Evolutionary conservation across 2,888 invertebrate genomes (phyloP).

Genomic region (Drosophila lutescens): DNA sequence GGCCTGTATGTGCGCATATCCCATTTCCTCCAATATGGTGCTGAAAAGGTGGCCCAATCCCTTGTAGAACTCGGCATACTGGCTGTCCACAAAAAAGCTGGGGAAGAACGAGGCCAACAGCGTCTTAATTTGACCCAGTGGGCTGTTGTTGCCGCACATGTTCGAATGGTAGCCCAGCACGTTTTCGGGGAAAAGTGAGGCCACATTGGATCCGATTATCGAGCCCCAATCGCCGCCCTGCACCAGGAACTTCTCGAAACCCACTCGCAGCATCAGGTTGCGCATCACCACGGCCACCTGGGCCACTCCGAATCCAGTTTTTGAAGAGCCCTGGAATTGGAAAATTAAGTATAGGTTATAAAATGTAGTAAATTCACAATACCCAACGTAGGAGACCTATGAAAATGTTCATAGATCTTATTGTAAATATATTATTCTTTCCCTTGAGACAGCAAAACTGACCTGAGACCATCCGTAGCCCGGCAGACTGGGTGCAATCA

Average conservation of each 20-base stretch:
- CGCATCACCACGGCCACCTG: constrained; percentile 86
- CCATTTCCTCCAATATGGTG: constrained; percentile 84
- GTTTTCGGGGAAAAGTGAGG: constrained; percentile 87
- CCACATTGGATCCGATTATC: constrained; percentile 86
- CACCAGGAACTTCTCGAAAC: constrained; percentile 87
- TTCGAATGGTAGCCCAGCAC: constrained; percentile 87
- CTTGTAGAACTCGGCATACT: constrained; percentile 85
- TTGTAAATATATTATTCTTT: neutral
- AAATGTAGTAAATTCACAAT: too few species aligned
- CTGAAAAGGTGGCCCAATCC: constrained; percentile 79
- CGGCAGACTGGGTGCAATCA: constrained; percentile 88
- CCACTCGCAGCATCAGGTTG: constrained; percentile 89
- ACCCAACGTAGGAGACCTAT: too few species aligned
- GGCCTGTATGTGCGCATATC: constrained; percentile 91
- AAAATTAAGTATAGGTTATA: neutral
- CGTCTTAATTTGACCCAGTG: constrained; percentile 79
- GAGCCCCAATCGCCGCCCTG: constrained; percentile 95
- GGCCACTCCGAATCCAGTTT: constrained; percentile 81
- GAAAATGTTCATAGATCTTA: too few species aligned
- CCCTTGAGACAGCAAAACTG: neutral
- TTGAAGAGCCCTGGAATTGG: constrained; percentile 70
- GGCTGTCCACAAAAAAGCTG: constrained; percentile 85
- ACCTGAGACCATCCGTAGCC: constrained; percentile 90
- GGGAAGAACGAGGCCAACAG: constrained; percentile 86
- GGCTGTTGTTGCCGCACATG: constrained; percentile 85